Evolutionary conservation across 2,888 invertebrate species (phyloP).

Genomic region (Polymixis flavicincta): DNA sequence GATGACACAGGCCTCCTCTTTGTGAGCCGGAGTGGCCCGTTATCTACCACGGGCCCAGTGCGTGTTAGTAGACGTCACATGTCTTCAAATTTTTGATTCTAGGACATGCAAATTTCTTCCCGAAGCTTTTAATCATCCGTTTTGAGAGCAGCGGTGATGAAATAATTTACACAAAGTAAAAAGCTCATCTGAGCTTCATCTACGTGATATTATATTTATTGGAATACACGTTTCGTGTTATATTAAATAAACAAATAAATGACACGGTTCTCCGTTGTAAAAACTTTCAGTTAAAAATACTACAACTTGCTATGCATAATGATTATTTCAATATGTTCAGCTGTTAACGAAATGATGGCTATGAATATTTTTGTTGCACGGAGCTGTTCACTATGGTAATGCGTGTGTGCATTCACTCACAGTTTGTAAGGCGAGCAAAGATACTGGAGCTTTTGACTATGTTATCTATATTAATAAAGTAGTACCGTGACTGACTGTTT

Average conservation of each 20-base stretch:
- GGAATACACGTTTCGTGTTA: not conserved
- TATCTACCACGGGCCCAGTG: too few species aligned
- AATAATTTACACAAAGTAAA: too few species aligned
- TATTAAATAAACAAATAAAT: constrained; percentile 15
- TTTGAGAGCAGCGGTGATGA: too few species aligned
- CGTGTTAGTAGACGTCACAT: too few species aligned
- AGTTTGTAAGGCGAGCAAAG: constrained; percentile 18
- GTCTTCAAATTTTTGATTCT: too few species aligned
- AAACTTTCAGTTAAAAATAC: constrained; percentile 13
- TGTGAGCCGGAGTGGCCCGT: too few species aligned
- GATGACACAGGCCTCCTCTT: too few species aligned
- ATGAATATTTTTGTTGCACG: constrained; percentile 41
- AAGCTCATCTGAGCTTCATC: not conserved
- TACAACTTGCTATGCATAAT: constrained; percentile 29
- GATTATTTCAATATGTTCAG: constrained; percentile 54
- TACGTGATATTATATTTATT: not conserved
- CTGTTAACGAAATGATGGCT: constrained; percentile 37
- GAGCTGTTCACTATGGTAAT: constrained; percentile 60
- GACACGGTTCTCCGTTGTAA: not conserved
- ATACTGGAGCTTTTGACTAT: constrained; percentile 3
- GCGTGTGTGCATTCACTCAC: constrained; percentile 48
- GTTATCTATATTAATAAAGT: constrained; percentile 12
- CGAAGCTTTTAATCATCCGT: too few species aligned
- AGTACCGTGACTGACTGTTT: not conserved
- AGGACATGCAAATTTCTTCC: too few species aligned